Conservation (phyloP, 2,113 vertebrate genomes). For the Varanus komodoensis region DNA sequence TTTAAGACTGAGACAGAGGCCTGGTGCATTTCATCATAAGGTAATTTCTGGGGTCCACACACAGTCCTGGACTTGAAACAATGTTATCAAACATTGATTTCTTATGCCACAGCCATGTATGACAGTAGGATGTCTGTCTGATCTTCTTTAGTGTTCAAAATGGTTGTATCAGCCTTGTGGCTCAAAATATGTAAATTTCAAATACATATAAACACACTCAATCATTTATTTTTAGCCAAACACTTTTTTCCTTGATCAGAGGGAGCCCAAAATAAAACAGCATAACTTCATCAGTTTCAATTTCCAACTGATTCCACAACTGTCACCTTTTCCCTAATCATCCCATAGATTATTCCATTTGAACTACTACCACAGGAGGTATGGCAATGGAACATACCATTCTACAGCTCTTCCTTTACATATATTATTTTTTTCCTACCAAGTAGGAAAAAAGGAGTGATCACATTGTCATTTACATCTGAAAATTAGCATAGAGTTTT, state of each 20-base stretch:
- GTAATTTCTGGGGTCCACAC: neutral
- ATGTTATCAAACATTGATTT: neutral
- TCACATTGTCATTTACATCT: neutral
- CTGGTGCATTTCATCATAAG: neutral
- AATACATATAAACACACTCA: neutral
- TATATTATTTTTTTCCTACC: neutral
- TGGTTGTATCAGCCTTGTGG: neutral
- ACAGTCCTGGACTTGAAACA: neutral
- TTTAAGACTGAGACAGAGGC: neutral
- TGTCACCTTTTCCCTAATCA: too few species aligned
- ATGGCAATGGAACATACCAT: too few species aligned
- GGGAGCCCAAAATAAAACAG: too few species aligned
- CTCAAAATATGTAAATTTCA: neutral
- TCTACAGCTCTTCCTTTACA: too few species aligned
- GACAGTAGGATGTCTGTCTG: neutral
- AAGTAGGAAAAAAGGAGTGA: neutral
- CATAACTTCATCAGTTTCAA: too few species aligned
- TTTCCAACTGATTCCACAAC: too few species aligned
- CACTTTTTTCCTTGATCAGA: too few species aligned
- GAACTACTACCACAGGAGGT: too few species aligned
- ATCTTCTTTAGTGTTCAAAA: neutral
- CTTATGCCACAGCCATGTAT: neutral
- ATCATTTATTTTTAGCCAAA: too few species aligned
- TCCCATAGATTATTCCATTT: too few species aligned
- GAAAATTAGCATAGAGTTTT: conserved; percentile 21